Conservation (phyloP, 2,113 vertebrate species). For the Protomyctophum bolini region DNA sequence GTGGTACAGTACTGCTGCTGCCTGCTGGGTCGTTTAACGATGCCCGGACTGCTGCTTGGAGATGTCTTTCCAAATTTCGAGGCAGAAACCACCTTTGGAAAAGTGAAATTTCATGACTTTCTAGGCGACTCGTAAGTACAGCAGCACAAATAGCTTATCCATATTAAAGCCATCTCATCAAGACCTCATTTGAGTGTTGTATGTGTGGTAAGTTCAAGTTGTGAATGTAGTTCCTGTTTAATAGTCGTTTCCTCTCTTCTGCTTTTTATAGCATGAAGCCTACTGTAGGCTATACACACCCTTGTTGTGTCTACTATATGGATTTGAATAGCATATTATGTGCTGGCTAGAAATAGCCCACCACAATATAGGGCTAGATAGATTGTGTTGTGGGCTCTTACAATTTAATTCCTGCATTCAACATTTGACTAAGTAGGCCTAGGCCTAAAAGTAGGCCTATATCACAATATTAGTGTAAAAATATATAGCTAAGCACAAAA, state of each 20-base stretch:
- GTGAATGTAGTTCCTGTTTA: constrained; percentile 34
- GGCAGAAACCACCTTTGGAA: constrained; percentile 86
- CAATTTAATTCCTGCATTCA: no score
- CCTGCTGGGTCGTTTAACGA: constrained; percentile 42
- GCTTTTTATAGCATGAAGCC: constrained; percentile 9
- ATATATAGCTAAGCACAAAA: no score
- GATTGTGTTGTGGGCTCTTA: no score
- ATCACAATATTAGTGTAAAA: no score
- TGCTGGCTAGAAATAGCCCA: no score
- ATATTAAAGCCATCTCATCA: background rate
- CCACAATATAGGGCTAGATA: no score
- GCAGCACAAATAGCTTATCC: no score
- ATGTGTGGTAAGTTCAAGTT: background rate
- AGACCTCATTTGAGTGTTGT: background rate
- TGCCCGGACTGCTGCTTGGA: constrained; percentile 89
- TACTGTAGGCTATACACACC: background rate
- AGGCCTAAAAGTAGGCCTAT: no score
- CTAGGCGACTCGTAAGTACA: constrained; percentile 88
- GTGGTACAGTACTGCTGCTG: no score
- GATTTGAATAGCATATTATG: no score
- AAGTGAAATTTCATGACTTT: constrained; percentile 86
- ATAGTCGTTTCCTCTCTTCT: constrained; percentile 19
- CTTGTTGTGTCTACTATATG: background rate
- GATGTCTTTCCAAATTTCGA: constrained; percentile 89
- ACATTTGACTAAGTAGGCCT: no score